Percentiles rank a stretch among this genome's conserved stretches.
Evolutionary conservation across 2,797 vertebrate species (phyloP).

Genomic region (Typhlichthys subterraneus): DNA sequence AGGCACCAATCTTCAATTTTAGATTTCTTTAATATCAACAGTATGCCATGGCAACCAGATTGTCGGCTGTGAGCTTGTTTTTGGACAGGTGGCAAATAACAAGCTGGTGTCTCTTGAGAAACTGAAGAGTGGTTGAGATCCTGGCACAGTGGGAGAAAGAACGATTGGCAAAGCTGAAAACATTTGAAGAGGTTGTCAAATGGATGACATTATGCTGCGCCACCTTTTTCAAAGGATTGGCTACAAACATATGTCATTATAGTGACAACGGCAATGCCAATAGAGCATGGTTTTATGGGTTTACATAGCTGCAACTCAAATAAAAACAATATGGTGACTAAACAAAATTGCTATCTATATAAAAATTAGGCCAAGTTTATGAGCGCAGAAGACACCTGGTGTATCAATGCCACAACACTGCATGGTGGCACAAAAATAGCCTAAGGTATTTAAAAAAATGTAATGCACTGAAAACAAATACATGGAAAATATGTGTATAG

Average conservation of each 20-base stretch:
- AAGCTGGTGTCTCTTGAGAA: conserved; percentile 3
- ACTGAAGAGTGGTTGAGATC: neutral
- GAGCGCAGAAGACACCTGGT: conserved; percentile 1
- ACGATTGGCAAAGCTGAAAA: no score
- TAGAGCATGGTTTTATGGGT: neutral
- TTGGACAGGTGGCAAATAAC: conserved; percentile 16
- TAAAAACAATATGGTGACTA: no score
- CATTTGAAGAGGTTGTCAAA: neutral
- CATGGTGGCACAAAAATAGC: neutral
- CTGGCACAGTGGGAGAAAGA: conserved; percentile 6
- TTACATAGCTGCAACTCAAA: neutral
- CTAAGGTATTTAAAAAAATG: no score
- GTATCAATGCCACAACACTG: no score
- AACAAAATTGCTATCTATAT: no score
- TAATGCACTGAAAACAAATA: no score
- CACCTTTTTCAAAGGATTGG: neutral
- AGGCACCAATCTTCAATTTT: conserved; percentile 25
- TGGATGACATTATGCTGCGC: conserved; percentile 2
- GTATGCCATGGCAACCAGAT: conserved; percentile 31
- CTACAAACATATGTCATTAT: neutral
- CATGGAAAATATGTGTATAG: no score
- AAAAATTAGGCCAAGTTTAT: neutral
- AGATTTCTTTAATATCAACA: conserved; percentile 52
- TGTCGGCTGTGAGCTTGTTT: conserved; percentile 30
- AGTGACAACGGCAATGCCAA: neutral